phyloP scores from a whole-genome alignment of 2,888 invertebrate species.

The Limnephilus marmoratus region DNA sequence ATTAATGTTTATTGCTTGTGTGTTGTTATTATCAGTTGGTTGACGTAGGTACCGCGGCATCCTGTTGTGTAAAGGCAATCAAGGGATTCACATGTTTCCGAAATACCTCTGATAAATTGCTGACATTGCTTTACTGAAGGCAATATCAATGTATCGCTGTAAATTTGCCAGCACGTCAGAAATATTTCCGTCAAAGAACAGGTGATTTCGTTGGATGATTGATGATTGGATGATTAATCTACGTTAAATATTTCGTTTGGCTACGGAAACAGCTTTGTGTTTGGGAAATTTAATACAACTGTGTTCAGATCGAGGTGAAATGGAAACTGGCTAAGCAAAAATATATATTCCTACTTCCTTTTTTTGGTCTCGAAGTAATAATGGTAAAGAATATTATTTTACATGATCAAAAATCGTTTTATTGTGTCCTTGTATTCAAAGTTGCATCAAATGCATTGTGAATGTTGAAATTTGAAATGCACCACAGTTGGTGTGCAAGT shows the following conservation, averaged over 20 bases:
- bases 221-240: neutral
- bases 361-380: too few relatives aligned
- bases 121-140: neutral
- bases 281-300: neutral
- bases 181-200: neutral
- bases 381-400: too few relatives aligned
- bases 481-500: too few relatives aligned
- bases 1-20: neutral
- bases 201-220: neutral
- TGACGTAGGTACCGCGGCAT: neutral
- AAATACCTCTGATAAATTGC: neutral
- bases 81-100: neutral
- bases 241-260: neutral
- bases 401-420: too few relatives aligned
- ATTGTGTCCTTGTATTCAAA: too few relatives aligned
- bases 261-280: neutral
- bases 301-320: neutral
- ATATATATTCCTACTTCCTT: too few relatives aligned
- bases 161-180: neutral
- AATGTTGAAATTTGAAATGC: too few relatives aligned
- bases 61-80: neutral
- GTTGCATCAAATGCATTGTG: too few relatives aligned
- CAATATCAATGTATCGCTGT: neutral
- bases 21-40: neutral
- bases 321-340: neutral